Base-by-base conservation (phyloP, 2,113 vertebrate species). In the Seriola quinqueradiata region DNA sequence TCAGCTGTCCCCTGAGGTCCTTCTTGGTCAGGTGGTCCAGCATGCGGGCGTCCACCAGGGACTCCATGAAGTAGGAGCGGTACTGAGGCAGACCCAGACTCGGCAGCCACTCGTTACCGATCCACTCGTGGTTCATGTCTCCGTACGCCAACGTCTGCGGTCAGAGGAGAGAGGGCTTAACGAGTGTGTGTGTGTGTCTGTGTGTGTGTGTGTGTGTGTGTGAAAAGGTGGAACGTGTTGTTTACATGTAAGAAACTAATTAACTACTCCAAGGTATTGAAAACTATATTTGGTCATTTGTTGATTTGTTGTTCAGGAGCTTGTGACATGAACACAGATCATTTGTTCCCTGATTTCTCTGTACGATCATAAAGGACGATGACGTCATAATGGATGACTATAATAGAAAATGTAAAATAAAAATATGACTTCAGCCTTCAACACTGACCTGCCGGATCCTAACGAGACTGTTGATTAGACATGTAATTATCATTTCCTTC, bases 101-200 rank as follows among this genome's bases (percentile, higher is more conserved):
- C 4, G 98, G 98, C 46, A 99, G 95, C 98, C 98, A 99, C 88
- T 99, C 97, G 0, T 99, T 99, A 44, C 98, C 98, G 0, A 99
- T 98, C 98, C 98, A 99, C 92, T 99, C 98, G 0, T 99, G 98
- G 94, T 99, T 99, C 98, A 99, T 99, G 90, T 99, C 98, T 11
- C 98, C 98, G 0, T 99, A 99, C 0, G 98, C 98, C 61, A 99
- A 81, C 0, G 98, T 99, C 98, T 99, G 74, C 0, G 0, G 38
- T 2, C 55, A 54, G 38, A 89, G 38, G 48, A 13, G 12, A 80
- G 4, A 42, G 0, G 16, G 34, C 1, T 77, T 12, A 67, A 11
- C 52, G 25, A 19, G 8, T 21, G 34, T 40, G 9, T 44, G 4
- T 17, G 34, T 40, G 9, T 58, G 8, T 38, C 2, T 28, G 25